Conservation (phyloP, 2,797 vertebrate genomes). For the Rhynchotus rufescens region DNA sequence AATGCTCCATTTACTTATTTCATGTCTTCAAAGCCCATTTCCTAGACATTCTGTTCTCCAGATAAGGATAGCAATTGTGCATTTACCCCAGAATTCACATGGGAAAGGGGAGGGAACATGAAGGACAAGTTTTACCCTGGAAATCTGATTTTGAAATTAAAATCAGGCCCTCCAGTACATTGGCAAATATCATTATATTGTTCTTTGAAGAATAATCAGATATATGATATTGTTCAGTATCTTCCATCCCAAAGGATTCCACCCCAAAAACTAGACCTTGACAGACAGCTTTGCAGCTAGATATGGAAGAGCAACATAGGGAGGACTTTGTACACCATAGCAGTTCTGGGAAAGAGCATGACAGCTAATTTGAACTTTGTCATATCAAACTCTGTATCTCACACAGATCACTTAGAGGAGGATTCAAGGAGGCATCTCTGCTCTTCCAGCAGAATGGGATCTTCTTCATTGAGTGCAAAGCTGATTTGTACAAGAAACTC, state of each 20-base stretch:
- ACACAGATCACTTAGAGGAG: not conserved
- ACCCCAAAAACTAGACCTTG: not conserved
- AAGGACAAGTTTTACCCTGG: not conserved
- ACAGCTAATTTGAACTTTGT: constrained; percentile 34
- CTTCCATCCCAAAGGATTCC: not conserved
- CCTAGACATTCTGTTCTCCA: not conserved
- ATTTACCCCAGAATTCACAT: not conserved
- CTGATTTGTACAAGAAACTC: not conserved
- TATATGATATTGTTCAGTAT: not conserved
- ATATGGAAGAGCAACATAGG: not conserved
- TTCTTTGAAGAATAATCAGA: not conserved
- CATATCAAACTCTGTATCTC: not conserved
- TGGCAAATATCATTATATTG: no score
- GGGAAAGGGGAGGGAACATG: not conserved
- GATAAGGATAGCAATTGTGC: not conserved
- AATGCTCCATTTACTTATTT: constrained; percentile 26
- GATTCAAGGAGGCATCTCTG: not conserved
- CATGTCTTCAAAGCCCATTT: constrained; percentile 24
- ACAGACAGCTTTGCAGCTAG: not conserved
- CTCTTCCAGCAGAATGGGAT: not conserved
- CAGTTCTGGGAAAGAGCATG: not conserved
- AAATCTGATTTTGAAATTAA: not conserved
- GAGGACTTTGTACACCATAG: not conserved
- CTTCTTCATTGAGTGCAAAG: not conserved
- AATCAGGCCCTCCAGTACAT: no score